These are phyloP conservation scores for Enteromius radiatus DNA, from an alignment of 2,797 vertebrate genomes.

Conservation along the genomic window DNA sequence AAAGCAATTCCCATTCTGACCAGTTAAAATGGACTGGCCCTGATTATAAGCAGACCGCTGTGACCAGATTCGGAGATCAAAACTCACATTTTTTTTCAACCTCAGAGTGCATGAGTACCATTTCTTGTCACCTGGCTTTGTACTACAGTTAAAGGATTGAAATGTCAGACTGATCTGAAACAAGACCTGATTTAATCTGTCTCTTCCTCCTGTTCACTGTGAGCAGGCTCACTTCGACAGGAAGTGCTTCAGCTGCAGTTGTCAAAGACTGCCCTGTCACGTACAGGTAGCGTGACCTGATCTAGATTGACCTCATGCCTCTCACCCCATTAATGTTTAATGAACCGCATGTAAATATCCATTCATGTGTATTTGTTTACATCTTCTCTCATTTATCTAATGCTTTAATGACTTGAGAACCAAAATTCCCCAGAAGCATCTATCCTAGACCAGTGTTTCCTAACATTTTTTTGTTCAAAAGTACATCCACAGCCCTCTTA, in stretches of 20 bases:
- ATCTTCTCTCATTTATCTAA: neutral
- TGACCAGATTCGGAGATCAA: neutral
- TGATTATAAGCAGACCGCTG: neutral
- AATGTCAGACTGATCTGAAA: neutral
- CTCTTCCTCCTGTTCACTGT: conserved; percentile 51
- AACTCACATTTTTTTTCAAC: neutral
- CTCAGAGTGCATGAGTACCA: neutral
- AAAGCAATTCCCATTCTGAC: neutral
- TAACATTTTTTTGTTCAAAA: neutral
- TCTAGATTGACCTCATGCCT: conserved; percentile 32
- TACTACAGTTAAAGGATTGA: neutral
- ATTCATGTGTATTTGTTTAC: conserved; percentile 29
- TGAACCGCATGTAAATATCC: conserved; percentile 16
- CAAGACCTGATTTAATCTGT: conserved; percentile 14
- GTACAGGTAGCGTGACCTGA: conserved; percentile 77
- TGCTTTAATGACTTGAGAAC: neutral
- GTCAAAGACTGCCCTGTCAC: conserved; percentile 72
- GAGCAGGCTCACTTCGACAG: conserved; percentile 81
- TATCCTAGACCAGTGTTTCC: neutral
- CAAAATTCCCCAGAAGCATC: conserved; percentile 9
- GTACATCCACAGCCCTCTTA: neutral
- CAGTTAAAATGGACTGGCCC: neutral
- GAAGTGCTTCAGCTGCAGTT: conserved; percentile 85
- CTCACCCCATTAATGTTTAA: conserved; percentile 4
- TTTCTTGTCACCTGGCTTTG: neutral